A percentile compares a stretch with the other conserved stretches of the same genome.
Evolutionary conservation across 2,888 invertebrate genomes (phyloP).

Genomic region (Aspidiotus rigidus): DNA sequence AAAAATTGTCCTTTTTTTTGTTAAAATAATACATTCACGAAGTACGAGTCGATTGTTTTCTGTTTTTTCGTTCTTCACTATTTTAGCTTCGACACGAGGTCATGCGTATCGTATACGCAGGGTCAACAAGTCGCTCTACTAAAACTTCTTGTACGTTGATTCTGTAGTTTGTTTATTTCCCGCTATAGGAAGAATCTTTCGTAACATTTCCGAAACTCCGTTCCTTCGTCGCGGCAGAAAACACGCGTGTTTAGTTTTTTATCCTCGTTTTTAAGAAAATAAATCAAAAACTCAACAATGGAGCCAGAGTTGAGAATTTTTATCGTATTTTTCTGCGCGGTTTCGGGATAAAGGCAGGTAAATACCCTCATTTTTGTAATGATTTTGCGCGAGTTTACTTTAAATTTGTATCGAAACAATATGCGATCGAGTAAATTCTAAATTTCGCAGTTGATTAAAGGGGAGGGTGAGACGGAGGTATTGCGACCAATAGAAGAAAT

Average conservation of each 20-base stretch:
- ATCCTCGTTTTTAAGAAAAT: neutral
- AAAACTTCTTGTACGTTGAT: conserved; percentile 20
- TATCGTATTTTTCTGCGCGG: conserved; percentile 29
- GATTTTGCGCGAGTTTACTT: no score
- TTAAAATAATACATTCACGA: no score
- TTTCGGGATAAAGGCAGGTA: conserved; percentile 10
- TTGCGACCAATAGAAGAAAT: no score
- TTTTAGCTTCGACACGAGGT: conserved; percentile 11
- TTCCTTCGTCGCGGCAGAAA: no score
- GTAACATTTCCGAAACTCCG: no score
- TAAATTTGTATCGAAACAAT: no score
- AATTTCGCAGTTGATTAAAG: no score
- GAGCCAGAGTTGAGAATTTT: conserved; percentile 32
- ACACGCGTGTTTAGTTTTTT: neutral
- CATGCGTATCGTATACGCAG: conserved; percentile 13
- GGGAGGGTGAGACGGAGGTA: no score
- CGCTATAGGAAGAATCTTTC: conserved; percentile 19
- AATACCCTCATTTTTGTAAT: no score
- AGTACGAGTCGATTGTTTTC: no score
- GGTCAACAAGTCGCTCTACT: conserved; percentile 28
- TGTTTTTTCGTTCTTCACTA: conserved; percentile 1
- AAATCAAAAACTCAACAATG: conserved; percentile 2
- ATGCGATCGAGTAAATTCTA: no score
- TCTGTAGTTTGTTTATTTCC: conserved; percentile 18
- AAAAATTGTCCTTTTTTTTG: no score